Percentiles rank a stretch among this genome's conserved stretches.
Evolutionary conservation across 2,888 invertebrate species (phyloP).

Genomic region (Osmoderma eremita): DNA sequence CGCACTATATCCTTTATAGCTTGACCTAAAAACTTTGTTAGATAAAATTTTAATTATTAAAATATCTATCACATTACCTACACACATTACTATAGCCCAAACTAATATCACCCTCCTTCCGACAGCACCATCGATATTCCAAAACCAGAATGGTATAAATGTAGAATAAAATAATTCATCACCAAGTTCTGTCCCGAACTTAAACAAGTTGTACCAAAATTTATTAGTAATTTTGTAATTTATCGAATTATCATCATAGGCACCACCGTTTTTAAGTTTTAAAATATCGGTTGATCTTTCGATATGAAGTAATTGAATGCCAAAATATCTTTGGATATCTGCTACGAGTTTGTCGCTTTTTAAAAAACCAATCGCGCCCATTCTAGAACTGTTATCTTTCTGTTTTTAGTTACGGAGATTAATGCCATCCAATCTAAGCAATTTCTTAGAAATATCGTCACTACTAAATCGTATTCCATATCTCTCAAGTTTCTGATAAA

Average conservation of each 20-base stretch:
- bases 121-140: slow-evolving; percentile 91
- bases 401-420: background rate
- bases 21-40: slow-evolving; percentile 71
- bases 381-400: slow-evolving; percentile 27
- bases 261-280: background rate
- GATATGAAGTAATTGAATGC: slow-evolving; percentile 64
- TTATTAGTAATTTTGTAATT: slow-evolving; percentile 69
- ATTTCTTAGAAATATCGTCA: background rate
- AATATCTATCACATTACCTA: slow-evolving; percentile 68
- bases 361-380: slow-evolving; percentile 70
- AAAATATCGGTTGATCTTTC: slow-evolving; percentile 23
- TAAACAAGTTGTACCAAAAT: slow-evolving; percentile 87
- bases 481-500: background rate
- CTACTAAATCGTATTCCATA: slow-evolving; percentile 1
- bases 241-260: slow-evolving; percentile 22
- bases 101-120: slow-evolving; percentile 83
- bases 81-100: slow-evolving; percentile 86
- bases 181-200: slow-evolving; percentile 86
- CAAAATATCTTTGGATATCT: slow-evolving; percentile 82
- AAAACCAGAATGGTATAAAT: slow-evolving; percentile 95
- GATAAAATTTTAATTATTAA: too few relatives aligned
- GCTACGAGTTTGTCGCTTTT: slow-evolving; percentile 82
- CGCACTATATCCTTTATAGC: slow-evolving; percentile 87
- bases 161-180: slow-evolving; percentile 91
- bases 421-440: background rate